Percentiles rank a stretch among this genome's conserved stretches.
Conservation (phyloP, 2,113 vertebrate species). For the Galbula dea region DNA sequence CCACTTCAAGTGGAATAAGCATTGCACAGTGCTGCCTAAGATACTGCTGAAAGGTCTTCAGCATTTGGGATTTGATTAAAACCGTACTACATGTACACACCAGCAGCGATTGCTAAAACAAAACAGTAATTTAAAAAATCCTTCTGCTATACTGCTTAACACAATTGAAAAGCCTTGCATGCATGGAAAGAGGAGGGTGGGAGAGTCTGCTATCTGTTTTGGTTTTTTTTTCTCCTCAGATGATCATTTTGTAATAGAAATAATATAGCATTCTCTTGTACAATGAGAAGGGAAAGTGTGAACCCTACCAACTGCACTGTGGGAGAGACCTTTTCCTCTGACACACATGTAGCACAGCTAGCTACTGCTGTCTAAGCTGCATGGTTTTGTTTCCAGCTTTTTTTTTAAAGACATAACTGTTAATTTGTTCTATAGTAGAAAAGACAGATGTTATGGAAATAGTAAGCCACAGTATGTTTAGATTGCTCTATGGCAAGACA, state of each 20-base stretch:
- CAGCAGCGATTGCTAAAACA: slow-evolving; percentile 74
- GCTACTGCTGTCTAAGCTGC: neutral
- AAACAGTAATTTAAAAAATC: slow-evolving; percentile 71
- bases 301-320: slow-evolving; percentile 40
- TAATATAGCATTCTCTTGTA: slow-evolving; percentile 23
- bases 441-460: slow-evolving; percentile 80
- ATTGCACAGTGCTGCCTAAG: slow-evolving; percentile 77
- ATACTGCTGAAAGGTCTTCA: slow-evolving; percentile 78
- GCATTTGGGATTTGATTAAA: slow-evolving; percentile 82
- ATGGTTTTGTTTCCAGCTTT: neutral
- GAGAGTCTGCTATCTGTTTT: neutral
- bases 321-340: slow-evolving; percentile 39
- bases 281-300: slow-evolving; percentile 23
- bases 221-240: neutral
- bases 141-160: slow-evolving; percentile 68
- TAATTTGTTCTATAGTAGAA: slow-evolving; percentile 71
- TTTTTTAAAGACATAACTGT: slow-evolving; percentile 57
- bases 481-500: slow-evolving; percentile 54
- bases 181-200: neutral
- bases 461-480: slow-evolving; percentile 51
- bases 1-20: slow-evolving; percentile 87
- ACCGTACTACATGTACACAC: slow-evolving; percentile 75
- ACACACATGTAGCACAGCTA: slow-evolving; percentile 5
- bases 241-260: slow-evolving; percentile 31
- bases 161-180: slow-evolving; percentile 43